Conservation (phyloP, 2,888 invertebrate genomes). For the Ephialtes manifestator region DNA sequence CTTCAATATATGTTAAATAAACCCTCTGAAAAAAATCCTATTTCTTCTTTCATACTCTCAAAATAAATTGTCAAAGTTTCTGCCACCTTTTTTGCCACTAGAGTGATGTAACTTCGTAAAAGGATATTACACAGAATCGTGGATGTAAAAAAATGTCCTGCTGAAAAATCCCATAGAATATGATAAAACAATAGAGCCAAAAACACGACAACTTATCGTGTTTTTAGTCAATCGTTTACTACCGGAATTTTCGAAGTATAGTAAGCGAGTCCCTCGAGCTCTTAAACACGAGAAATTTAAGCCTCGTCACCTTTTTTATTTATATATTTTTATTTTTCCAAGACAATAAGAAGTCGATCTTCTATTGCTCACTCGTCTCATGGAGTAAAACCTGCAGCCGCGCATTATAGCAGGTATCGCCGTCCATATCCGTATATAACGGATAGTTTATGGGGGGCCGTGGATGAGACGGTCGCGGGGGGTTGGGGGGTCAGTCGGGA, state of each 20-base stretch:
- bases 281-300: not conserved
- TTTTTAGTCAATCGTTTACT: not conserved
- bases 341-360: conserved; percentile 24
- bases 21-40: too few relatives aligned
- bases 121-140: too few relatives aligned
- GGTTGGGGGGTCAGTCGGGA: conserved; percentile 35
- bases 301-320: not conserved
- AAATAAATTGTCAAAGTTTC: too few relatives aligned
- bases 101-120: too few relatives aligned
- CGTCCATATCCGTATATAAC: conserved; percentile 73
- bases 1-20: too few relatives aligned
- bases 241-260: not conserved
- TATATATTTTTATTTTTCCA: conserved; percentile 2
- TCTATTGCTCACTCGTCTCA: conserved; percentile 35
- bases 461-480: conserved; percentile 68
- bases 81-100: too few relatives aligned
- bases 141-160: too few relatives aligned
- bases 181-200: not conserved
- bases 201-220: not conserved
- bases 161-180: not conserved
- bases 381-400: conserved; percentile 68
- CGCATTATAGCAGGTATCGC: conserved; percentile 70
- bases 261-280: conserved; percentile 2
- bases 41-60: too few relatives aligned
- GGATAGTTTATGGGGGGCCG: conserved; percentile 74